Conservation (phyloP, 1,140 invertebrate genomes). For the Drosophila truncata region DNA sequence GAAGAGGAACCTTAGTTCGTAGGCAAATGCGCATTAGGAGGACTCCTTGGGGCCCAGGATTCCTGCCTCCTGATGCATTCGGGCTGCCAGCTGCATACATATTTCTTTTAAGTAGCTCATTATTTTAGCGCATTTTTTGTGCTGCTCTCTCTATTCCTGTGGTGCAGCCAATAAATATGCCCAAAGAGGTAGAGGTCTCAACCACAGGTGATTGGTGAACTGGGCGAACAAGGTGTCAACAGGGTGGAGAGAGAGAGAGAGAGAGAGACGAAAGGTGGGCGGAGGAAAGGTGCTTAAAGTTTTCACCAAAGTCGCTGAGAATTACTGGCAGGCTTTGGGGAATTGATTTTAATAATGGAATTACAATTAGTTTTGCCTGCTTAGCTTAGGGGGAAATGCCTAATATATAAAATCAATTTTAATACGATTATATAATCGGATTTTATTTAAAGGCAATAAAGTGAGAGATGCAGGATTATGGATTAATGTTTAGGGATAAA, state of each 20-base stretch:
- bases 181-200: conserved; percentile 22
- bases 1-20: neutral
- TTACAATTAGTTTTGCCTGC: conserved; percentile 12
- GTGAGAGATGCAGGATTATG: neutral
- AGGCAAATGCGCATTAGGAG: conserved; percentile 75
- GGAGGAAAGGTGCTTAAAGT: neutral
- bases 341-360: conserved; percentile 26
- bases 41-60: conserved; percentile 30
- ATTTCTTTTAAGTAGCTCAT: conserved; percentile 79
- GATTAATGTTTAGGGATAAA: neutral
- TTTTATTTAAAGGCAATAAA: neutral
- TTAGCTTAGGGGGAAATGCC: no score
- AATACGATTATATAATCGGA: neutral
- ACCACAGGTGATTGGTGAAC: conserved; percentile 39
- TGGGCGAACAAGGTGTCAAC: conserved; percentile 17
- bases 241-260: neutral
- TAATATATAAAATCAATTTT: neutral
- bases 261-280: no score
- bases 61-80: conserved; percentile 50
- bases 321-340: neutral
- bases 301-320: conserved; percentile 1
- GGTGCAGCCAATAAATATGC: conserved; percentile 39
- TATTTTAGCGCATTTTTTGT: conserved; percentile 52
- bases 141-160: no score
- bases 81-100: conserved; percentile 36